Conservation (phyloP, 2,113 vertebrate genomes). For the Heptranchias perlo region DNA sequence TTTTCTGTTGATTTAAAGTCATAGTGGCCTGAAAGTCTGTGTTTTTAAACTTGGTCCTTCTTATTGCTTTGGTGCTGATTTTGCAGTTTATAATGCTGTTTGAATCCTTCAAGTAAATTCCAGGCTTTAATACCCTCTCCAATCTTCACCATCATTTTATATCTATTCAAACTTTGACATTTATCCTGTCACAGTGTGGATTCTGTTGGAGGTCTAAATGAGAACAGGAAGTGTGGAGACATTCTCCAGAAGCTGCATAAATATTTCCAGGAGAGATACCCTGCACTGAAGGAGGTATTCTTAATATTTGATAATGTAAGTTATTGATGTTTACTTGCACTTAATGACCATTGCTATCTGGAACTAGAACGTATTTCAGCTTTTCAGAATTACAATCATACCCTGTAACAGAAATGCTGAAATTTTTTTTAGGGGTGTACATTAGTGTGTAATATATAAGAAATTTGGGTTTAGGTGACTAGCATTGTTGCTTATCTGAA, state of each 20-base stretch:
- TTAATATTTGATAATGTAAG: constrained; percentile 46
- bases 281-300: constrained; percentile 51
- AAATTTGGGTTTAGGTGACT: background rate
- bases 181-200: constrained; percentile 40
- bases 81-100: background rate
- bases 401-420: background rate
- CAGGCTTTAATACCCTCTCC: background rate
- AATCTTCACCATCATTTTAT: background rate
- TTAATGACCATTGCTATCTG: background rate
- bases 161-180: background rate
- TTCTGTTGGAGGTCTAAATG: constrained; percentile 37
- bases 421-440: background rate
- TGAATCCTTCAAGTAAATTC: background rate
- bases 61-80: background rate
- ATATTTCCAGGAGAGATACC: constrained; percentile 43
- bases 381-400: background rate
- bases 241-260: constrained; percentile 47
- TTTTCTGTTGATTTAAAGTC: background rate
- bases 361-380: background rate
- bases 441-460: background rate
- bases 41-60: background rate
- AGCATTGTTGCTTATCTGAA: background rate
- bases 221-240: constrained; percentile 40
- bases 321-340: constrained; percentile 5
- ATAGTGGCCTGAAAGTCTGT: background rate